A percentile compares a stretch with the other conserved stretches of the same genome.
phyloP scores from a whole-genome alignment of 1,140 invertebrate species.

The Chlorops oryzae region DNA sequence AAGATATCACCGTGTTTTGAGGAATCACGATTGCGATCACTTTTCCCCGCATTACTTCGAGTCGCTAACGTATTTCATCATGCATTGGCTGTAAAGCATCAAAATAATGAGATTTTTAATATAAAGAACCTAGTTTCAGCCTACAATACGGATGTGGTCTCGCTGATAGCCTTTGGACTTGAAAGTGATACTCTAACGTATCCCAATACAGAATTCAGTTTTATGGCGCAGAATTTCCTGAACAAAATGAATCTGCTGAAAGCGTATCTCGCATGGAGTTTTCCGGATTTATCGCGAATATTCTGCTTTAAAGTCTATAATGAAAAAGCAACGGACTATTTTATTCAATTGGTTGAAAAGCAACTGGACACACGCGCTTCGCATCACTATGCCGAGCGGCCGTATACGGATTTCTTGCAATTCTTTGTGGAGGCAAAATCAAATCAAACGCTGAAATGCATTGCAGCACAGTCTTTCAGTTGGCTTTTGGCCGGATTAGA shows the following conservation, averaged over 20 bases:
- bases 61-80: constrained; percentile 25
- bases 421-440: constrained; percentile 51
- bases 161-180: constrained; percentile 26
- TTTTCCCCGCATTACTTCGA: constrained; percentile 43
- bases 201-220: constrained; percentile 45
- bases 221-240: constrained; percentile 21
- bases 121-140: constrained; percentile 27
- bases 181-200: constrained; percentile 37
- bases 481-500: constrained; percentile 50
- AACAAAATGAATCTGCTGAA: constrained; percentile 27
- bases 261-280: constrained; percentile 28
- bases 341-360: constrained; percentile 19
- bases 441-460: too few species aligned
- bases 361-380: constrained; percentile 29
- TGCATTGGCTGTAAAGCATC: background rate
- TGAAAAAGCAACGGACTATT: constrained; percentile 22
- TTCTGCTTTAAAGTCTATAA: constrained; percentile 28
- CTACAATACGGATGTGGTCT: constrained; percentile 31
- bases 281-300: constrained; percentile 27
- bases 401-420: constrained; percentile 12
- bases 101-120: constrained; percentile 7
- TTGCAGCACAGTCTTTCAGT: constrained; percentile 38
- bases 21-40: constrained; percentile 52
- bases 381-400: constrained; percentile 6
- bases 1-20: constrained; percentile 53